These are phyloP conservation scores for Cyclura pinguis DNA, from an alignment of 2,797 vertebrate genomes.

Conservation along the genomic window DNA sequence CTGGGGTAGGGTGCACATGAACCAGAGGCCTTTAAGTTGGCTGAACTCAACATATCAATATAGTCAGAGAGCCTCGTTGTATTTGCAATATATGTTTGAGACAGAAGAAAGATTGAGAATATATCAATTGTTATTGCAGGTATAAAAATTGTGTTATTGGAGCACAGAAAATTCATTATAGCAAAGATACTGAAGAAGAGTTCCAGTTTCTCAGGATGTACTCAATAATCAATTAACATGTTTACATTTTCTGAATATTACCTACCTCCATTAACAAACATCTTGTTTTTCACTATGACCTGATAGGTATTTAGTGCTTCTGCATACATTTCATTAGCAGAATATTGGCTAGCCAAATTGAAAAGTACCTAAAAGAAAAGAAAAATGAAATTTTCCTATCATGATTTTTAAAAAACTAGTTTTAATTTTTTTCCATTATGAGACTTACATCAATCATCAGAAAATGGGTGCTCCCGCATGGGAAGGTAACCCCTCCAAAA, in stretches of 20 bases:
- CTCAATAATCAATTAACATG: background rate
- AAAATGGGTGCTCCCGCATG: background rate
- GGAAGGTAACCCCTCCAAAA: background rate
- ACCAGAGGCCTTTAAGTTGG: background rate
- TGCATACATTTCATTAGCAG: slow-evolving; percentile 94
- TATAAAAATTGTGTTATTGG: background rate
- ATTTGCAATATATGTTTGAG: background rate
- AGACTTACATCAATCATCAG: background rate
- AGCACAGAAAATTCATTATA: background rate
- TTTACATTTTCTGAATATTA: slow-evolving; percentile 22
- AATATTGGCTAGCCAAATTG: slow-evolving; percentile 95
- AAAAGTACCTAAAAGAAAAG: slow-evolving; percentile 89
- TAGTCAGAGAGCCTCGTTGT: background rate
- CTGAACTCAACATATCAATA: background rate
- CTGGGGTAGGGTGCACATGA: background rate
- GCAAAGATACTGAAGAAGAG: background rate
- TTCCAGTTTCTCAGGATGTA: background rate
- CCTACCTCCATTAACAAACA: slow-evolving; percentile 95
- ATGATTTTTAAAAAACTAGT: slow-evolving; percentile 38
- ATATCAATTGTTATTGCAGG: background rate
- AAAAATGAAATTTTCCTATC: slow-evolving; percentile 9
- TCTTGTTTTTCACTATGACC: slow-evolving; percentile 97
- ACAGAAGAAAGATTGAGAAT: background rate
- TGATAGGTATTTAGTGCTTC: slow-evolving; percentile 96
- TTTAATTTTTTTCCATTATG: background rate